A percentile compares a stretch with the other conserved stretches of the same genome.
phyloP scores from a whole-genome alignment of 1,140 invertebrate genomes.

The Papilio polyxenes region DNA sequence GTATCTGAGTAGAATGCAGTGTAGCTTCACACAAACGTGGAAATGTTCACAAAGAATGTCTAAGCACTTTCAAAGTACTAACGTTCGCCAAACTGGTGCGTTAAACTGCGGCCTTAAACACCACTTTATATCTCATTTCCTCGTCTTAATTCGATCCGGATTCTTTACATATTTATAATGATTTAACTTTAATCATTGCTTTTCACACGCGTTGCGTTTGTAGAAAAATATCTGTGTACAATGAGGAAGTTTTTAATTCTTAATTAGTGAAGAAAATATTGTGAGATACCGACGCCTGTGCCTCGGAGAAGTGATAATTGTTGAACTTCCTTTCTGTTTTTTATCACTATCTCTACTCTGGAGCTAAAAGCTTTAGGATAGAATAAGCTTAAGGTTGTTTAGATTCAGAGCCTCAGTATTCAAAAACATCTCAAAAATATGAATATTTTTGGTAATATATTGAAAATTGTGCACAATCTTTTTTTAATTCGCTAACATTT shows the following conservation, averaged over 20 bases:
- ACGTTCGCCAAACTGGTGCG: constrained; percentile 1
- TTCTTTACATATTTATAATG: neutral
- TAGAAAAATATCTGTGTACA: neutral
- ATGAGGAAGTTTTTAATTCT: constrained; percentile 3
- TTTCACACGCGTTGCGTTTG: neutral
- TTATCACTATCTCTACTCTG: neutral
- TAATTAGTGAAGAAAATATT: neutral
- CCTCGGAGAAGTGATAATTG: neutral
- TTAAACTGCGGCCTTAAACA: neutral
- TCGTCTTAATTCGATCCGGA: neutral
- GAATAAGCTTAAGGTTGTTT: no score
- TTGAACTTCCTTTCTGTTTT: neutral
- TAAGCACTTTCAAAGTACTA: constrained; percentile 11
- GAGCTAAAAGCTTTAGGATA: no score
- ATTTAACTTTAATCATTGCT: neutral
- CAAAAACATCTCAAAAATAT: no score
- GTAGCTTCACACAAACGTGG: neutral
- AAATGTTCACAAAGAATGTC: constrained; percentile 2
- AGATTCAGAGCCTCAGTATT: no score
- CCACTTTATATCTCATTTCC: constrained; percentile 8
- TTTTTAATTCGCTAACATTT: no score
- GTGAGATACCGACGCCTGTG: neutral
- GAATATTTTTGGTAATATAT: no score
- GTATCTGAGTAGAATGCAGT: neutral
- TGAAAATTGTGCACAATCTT: no score